Base-by-base conservation (phyloP, 2,888 invertebrate species). In the Choreutis nemorana region DNA sequence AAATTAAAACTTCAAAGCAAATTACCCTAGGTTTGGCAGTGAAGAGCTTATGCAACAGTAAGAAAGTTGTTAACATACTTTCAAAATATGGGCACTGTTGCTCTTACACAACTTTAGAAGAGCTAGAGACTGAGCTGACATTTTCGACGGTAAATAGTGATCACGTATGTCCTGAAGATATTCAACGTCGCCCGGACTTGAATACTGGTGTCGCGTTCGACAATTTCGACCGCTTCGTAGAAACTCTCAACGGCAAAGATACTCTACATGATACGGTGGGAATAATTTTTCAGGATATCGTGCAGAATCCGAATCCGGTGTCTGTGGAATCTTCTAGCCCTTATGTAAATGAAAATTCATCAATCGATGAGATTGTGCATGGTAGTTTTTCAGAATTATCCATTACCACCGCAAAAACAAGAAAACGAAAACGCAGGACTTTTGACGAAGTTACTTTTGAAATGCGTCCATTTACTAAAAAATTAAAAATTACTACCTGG, bases 271-370 rank as follows among this genome's bases (percentile, higher is more conserved):
- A 48, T 72, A 87, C 39, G 87, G 87, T 87, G 84, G 85, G 41
- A 85, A 87, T 38, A 85, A 85, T 62, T 55, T 88, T 34, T 86
- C 87, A 16, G 14, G 20, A 20, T 20, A 7, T 20, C n/a, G n/a
- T 20, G 6, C 20, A 20, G 20, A 20, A 7, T 20, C 7, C 6
- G n/a, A n/a, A 20, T 20, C 6, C 20, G 20, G n/a, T n/a, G 25
- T 25, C 32, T 24, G 13, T 24, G 30, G 34, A 31, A 31, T 31
- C 34, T 34, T 31, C 31, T 31, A 34, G 29, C 26, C 31, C 29
- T 34, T 21, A 11, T 14, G 27, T 16, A 30, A 11, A 20, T 29
- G 28, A 32, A 32, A 29, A 35, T 30, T 35, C 28, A 28, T 32
- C 31, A 21, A 27, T 18, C 18, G 26, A 29, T 29, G 26, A 26